Conservation (phyloP, 2,888 invertebrate species). For the Troides aeacus region DNA sequence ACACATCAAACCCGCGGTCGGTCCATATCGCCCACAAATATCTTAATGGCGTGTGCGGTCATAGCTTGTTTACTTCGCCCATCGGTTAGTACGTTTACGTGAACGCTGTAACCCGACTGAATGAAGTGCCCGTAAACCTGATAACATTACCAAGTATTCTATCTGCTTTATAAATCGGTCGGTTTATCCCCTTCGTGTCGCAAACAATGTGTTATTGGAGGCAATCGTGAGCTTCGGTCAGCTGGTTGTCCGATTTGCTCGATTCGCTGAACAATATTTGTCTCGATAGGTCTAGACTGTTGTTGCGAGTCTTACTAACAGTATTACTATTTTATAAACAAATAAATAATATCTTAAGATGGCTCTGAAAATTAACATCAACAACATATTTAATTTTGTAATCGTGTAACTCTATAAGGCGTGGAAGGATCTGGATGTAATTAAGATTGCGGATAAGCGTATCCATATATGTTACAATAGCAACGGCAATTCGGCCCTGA, state of each 20-base stretch:
- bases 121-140: slow-evolving; percentile 7
- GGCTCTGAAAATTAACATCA: too few species aligned
- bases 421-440: slow-evolving; percentile 10
- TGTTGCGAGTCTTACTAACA: too few species aligned
- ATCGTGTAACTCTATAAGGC: neutral
- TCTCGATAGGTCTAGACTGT: slow-evolving; percentile 37
- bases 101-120: slow-evolving; percentile 24
- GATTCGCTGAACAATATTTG: slow-evolving; percentile 70
- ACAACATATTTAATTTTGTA: too few species aligned
- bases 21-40: slow-evolving; percentile 55
- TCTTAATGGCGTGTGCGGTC: slow-evolving; percentile 67
- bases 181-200: slow-evolving; percentile 58
- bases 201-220: slow-evolving; percentile 67
- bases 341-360: too few species aligned
- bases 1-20: slow-evolving; percentile 50
- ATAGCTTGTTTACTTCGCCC: slow-evolving; percentile 60
- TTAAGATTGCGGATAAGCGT: slow-evolving; percentile 20
- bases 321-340: too few species aligned
- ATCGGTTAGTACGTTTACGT: slow-evolving; percentile 35
- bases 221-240: slow-evolving; percentile 63
- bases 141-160: slow-evolving; percentile 8
- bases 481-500: slow-evolving; percentile 14
- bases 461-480: slow-evolving; percentile 20
- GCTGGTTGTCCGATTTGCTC: slow-evolving; percentile 59
- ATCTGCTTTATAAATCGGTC: slow-evolving; percentile 30